Percentiles rank a stretch among this genome's conserved stretches.
phyloP scores from a whole-genome alignment of 2,113 vertebrate species.

The Erinaceus europaeus region DNA sequence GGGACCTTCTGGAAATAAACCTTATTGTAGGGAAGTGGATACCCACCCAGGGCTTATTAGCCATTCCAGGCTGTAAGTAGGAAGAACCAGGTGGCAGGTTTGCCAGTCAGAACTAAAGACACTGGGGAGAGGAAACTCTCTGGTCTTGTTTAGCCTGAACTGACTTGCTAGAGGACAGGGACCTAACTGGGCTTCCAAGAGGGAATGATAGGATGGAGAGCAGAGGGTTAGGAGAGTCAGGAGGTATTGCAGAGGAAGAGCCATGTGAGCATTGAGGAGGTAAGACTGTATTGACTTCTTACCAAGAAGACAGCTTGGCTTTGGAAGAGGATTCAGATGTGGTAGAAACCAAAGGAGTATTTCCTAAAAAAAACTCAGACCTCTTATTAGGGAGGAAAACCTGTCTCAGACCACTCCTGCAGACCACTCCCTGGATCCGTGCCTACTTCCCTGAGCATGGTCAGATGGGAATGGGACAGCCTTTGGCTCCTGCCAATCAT shows the following conservation, averaged over 20 bases:
- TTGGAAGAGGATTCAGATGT: background rate
- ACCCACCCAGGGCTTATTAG: background rate
- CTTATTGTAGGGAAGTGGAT: background rate
- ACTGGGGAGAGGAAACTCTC: background rate
- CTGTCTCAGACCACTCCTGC: background rate
- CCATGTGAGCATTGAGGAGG: fast-evolving
- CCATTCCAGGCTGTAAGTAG: background rate
- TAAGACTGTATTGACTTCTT: fast-evolving
- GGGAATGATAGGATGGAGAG: fast-evolving
- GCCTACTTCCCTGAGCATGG: background rate
- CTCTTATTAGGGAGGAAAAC: background rate
- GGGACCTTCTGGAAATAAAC: too few relatives aligned
- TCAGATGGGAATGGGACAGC: background rate
- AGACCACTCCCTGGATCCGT: background rate
- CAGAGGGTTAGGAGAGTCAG: fast-evolving
- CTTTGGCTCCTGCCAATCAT: background rate
- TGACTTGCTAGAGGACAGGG: background rate
- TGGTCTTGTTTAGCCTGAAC: background rate
- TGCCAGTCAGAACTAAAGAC: background rate
- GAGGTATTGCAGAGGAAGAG: fast-evolving
- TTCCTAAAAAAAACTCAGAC: background rate
- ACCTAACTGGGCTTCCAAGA: too few relatives aligned
- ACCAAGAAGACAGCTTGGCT: background rate
- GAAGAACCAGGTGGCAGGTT: background rate
- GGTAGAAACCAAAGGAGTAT: background rate